phyloP scores from a whole-genome alignment of 2,113 vertebrate species.

The Ahaetulla prasina region DNA sequence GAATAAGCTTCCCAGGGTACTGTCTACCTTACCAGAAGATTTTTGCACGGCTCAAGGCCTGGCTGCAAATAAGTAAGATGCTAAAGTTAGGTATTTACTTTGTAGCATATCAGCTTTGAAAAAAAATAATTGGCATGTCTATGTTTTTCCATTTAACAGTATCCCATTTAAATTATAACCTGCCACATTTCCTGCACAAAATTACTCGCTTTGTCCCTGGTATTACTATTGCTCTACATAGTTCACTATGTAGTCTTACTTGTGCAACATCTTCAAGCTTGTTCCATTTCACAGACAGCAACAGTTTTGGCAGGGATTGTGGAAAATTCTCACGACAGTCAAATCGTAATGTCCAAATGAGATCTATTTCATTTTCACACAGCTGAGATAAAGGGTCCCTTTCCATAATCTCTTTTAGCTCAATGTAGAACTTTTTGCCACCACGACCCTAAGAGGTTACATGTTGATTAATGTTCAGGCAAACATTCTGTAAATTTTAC shows the following conservation, averaged over 20 bases:
- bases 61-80: not conserved
- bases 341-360: slow-evolving; percentile 93
- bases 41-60: not conserved
- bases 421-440: slow-evolving; percentile 92
- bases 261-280: slow-evolving; percentile 98
- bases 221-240: not conserved
- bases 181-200: not conserved
- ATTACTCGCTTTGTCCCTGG: not conserved
- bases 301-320: slow-evolving; percentile 91
- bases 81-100: not conserved
- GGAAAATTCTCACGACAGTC: slow-evolving; percentile 94
- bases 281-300: slow-evolving; percentile 97
- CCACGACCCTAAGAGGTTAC: slow-evolving; percentile 81
- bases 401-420: slow-evolving; percentile 98
- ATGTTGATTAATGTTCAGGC: not conserved
- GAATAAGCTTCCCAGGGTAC: not conserved
- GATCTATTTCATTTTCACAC: slow-evolving; percentile 98
- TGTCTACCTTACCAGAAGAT: not conserved
- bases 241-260: slow-evolving; percentile 62
- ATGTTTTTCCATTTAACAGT: not conserved
- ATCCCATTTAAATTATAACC: not conserved
- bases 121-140: not conserved
- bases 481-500: not conserved
- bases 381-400: slow-evolving; percentile 94
- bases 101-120: not conserved